These are phyloP conservation scores for Scomberomorus guttatus DNA, from an alignment of 2,797 vertebrate species.

Conservation along the genomic window DNA sequence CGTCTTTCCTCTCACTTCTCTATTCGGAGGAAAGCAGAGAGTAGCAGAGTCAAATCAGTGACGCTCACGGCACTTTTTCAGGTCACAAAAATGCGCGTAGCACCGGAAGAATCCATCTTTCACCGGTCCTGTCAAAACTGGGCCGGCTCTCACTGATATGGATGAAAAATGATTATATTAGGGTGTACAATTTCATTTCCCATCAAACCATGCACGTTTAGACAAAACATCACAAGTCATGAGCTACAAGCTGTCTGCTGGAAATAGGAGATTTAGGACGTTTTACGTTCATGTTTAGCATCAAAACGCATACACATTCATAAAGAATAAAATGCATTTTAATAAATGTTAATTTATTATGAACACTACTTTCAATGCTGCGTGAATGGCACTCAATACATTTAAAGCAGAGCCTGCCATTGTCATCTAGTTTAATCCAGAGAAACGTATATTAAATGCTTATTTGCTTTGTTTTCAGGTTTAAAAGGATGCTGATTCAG, in stretches of 20 bases:
- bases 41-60: constrained; percentile 44
- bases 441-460: neutral
- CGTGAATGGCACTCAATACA: too few relatives aligned
- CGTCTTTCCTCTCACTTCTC: neutral
- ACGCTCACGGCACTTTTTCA: constrained; percentile 39
- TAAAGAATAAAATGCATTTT: too few relatives aligned
- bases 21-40: constrained; percentile 10
- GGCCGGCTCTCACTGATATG: neutral
- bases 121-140: neutral
- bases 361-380: too few relatives aligned
- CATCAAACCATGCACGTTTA: neutral
- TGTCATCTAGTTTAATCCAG: too few relatives aligned
- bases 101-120: neutral
- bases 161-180: neutral
- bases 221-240: neutral
- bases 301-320: neutral
- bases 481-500: neutral
- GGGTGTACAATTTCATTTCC: neutral
- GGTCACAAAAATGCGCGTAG: constrained; percentile 49
- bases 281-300: accelerated
- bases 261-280: neutral
- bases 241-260: neutral
- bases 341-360: neutral
- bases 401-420: too few relatives aligned
- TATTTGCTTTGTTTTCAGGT: neutral